These are phyloP conservation scores for Sprattus sprattus DNA, from an alignment of 2,113 vertebrate species.

Conservation along the genomic window DNA sequence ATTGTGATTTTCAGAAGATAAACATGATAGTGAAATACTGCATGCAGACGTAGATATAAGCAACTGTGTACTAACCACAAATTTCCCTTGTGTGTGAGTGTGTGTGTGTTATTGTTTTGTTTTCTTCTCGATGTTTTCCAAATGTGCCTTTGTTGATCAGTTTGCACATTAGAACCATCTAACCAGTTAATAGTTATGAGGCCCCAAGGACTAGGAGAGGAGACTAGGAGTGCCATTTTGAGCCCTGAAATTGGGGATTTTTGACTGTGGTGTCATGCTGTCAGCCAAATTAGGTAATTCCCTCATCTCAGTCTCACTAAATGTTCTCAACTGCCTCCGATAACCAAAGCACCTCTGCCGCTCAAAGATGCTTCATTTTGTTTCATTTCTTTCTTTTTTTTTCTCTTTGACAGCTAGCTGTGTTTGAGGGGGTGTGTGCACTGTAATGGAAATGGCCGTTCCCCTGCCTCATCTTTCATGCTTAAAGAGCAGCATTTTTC, in stretches of 20 bases:
- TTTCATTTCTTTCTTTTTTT: not conserved
- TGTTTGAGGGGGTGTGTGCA: not conserved
- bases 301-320: not conserved
- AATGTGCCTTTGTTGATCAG: too few relatives aligned
- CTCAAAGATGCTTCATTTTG: not conserved
- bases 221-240: not conserved
- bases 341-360: not conserved
- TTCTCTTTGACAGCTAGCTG: not conserved
- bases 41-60: too few relatives aligned
- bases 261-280: not conserved
- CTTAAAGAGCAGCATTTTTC: constrained; percentile 15
- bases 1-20: too few relatives aligned
- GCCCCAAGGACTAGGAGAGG: too few relatives aligned
- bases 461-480: constrained; percentile 30
- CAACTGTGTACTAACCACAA: too few relatives aligned
- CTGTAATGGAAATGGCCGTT: not conserved
- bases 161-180: too few relatives aligned
- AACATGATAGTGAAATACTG: too few relatives aligned
- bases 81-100: too few relatives aligned
- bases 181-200: too few relatives aligned
- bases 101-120: not conserved
- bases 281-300: not conserved
- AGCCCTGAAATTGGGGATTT: not conserved
- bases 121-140: not conserved
- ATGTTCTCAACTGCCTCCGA: not conserved